phyloP scores from a whole-genome alignment of 2,797 vertebrate species.

The Microcaecilia unicolor region DNA sequence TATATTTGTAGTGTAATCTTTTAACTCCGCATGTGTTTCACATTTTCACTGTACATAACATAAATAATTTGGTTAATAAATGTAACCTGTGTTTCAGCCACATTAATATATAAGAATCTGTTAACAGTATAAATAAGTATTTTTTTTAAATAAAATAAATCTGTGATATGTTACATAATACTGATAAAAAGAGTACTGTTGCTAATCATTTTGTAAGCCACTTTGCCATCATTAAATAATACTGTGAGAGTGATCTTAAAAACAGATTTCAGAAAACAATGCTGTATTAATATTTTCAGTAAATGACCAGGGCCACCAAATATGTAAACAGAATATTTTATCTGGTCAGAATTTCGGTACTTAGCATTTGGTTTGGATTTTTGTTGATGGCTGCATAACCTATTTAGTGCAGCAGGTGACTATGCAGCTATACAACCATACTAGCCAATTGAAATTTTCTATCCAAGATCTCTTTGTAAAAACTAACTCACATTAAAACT shows the following conservation, averaged over 20 bases:
- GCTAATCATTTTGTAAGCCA: constrained; percentile 47
- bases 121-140: constrained; percentile 73
- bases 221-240: constrained; percentile 32
- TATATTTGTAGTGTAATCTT: constrained; percentile 56
- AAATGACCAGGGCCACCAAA: constrained; percentile 17
- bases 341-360: background rate
- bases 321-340: constrained; percentile 14
- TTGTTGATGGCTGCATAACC: background rate
- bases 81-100: constrained; percentile 69
- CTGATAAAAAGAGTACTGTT: constrained; percentile 57
- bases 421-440: constrained; percentile 41
- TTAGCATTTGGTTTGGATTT: constrained; percentile 12
- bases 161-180: constrained; percentile 72
- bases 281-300: background rate
- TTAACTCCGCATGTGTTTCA: constrained; percentile 57
- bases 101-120: constrained; percentile 71
- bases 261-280: constrained; percentile 9
- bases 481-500: constrained; percentile 49
- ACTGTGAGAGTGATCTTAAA: constrained; percentile 25
- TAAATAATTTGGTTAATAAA: constrained; percentile 75
- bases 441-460: constrained; percentile 42
- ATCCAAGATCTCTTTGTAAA: constrained; percentile 42
- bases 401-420: constrained; percentile 33
- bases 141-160: constrained; percentile 77
- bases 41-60: constrained; percentile 65